phyloP scores from a whole-genome alignment of 2,113 vertebrate species.

The Pterocles burchelli region DNA sequence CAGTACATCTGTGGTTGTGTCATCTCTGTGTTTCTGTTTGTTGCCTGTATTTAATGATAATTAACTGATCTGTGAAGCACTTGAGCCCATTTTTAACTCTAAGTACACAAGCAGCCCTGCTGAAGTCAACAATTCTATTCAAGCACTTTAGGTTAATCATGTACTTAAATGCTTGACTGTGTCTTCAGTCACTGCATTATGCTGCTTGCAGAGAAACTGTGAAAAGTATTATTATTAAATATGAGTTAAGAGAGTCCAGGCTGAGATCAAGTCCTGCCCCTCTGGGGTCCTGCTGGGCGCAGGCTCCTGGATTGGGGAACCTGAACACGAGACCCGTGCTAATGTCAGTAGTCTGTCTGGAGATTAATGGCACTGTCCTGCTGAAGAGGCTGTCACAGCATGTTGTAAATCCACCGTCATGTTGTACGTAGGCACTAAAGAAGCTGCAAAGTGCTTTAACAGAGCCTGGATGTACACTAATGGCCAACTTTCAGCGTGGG shows the following conservation, averaged over 20 bases:
- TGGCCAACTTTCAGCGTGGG: background rate
- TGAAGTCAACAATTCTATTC: background rate
- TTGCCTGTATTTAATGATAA: conserved; percentile 1
- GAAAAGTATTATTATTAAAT: background rate
- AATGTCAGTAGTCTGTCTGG: background rate
- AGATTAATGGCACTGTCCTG: conserved; percentile 1
- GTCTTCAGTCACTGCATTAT: background rate
- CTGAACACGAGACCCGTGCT: background rate
- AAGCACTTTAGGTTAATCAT: conserved; percentile 14
- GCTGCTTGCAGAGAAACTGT: background rate
- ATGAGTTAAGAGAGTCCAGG: background rate
- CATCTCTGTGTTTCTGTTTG: background rate
- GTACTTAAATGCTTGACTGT: background rate
- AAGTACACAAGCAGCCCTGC: background rate
- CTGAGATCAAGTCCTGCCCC: background rate
- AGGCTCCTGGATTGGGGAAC: background rate
- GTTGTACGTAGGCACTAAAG: background rate
- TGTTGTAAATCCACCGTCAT: conserved; percentile 5
- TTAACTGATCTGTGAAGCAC: background rate
- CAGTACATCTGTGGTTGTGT: background rate
- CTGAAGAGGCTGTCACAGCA: conserved; percentile 16
- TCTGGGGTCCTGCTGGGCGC: background rate
- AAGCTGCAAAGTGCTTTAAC: conserved; percentile 15
- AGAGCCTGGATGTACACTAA: background rate
- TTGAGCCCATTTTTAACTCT: background rate